Conservation (phyloP, 2,113 vertebrate genomes). For the Oncorhynchus gorbuscha region DNA sequence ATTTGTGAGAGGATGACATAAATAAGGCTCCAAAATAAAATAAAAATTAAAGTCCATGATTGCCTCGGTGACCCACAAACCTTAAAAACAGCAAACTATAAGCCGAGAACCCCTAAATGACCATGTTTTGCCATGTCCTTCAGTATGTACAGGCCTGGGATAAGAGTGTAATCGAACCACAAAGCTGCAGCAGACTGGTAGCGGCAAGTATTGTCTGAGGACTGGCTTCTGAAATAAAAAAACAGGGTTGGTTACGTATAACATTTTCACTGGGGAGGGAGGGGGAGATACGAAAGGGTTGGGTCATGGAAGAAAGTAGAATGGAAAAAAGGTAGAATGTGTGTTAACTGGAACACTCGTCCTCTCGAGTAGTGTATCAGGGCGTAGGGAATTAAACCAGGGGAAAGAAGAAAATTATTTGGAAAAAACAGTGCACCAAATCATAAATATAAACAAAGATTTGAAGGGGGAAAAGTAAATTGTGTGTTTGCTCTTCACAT, state of each 20-base stretch:
- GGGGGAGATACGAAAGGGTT: background rate
- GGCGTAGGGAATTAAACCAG: background rate
- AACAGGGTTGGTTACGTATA: background rate
- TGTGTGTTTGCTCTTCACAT: background rate
- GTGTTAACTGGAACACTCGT: background rate
- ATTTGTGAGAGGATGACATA: background rate
- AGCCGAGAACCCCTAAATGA: background rate
- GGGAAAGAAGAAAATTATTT: background rate
- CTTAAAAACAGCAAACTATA: background rate
- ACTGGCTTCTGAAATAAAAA: slow-evolving; percentile 12
- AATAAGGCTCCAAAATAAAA: background rate
- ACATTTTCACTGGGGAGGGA: background rate
- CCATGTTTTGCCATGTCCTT: background rate
- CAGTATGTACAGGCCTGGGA: background rate
- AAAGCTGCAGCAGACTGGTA: background rate
- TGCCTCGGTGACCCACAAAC: background rate
- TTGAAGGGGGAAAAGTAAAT: background rate
- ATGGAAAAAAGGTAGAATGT: background rate
- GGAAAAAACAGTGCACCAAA: background rate
- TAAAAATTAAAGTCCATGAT: background rate
- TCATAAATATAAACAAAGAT: background rate
- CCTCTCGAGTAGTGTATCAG: slow-evolving; percentile 3
- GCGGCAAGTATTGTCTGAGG: background rate
- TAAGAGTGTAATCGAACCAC: background rate
- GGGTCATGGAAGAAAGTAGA: background rate